Base-by-base conservation (phyloP, 2,797 vertebrate species). In the Chaunax sp. region DNA sequence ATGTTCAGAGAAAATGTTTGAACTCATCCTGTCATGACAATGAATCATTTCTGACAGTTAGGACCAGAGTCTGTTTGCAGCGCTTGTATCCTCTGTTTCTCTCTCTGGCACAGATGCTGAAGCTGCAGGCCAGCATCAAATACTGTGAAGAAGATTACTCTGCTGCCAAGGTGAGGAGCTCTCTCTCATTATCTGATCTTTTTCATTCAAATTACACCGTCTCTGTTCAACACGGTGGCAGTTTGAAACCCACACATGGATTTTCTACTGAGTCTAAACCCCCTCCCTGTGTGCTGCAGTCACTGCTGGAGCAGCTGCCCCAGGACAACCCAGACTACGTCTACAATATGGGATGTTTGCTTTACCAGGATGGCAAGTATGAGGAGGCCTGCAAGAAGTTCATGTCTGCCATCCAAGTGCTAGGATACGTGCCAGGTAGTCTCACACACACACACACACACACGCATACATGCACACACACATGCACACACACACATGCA, bases 311-410 rank as follows among this genome's bases (percentile, higher is more conserved):
- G 90, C 95, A 96, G 90, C 92, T 95, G 19, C 93, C 96, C 1
- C 87, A 88, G 0, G 96, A 96, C 0, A 93, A 95, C 69, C 91
- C 95, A 0, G 96, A 98, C 26, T 95, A 95, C 10, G 87, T 96
- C 80, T 93, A 96, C 79, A 97, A 96, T 78, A 89, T 94, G 87
- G 97, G 96, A 58, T 99, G 97, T 85, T 83, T 99, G 75, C 93
- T 99, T 19, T 97, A 96, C 91, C 95, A 94, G 76, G 95, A 98
- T 43, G 94, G 94, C 10, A 94, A 95, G 63, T 94, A 95, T 11
- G 96, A 98, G 59, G 97, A 98, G 41, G 96, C 97, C 16, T 93
- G 95, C 71, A 78, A 84, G 83, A 98, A 95, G 90, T 98, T 98
- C 58, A 92, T 81, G 12, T 90, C 94, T 0, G 95, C 96, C 71